These are phyloP conservation scores for Scomber japonicus DNA, from an alignment of 2,113 vertebrate genomes.

Conservation along the genomic window DNA sequence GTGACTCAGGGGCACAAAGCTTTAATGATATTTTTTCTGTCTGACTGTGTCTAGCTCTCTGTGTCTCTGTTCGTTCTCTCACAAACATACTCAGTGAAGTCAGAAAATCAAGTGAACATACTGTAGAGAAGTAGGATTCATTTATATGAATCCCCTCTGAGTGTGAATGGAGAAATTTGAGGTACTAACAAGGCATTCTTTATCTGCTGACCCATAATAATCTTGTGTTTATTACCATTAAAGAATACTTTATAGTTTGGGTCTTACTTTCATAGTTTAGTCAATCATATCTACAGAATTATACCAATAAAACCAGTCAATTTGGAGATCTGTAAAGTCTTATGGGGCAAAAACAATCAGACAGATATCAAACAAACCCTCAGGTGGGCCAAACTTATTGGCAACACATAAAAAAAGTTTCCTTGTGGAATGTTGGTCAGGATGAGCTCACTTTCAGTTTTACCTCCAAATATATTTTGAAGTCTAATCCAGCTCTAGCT, in stretches of 20 bases:
- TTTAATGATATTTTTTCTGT: conserved; percentile 37
- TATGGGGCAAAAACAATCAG: not conserved
- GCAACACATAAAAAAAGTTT: no score
- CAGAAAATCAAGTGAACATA: not conserved
- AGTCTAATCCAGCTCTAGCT: no score
- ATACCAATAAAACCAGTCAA: not conserved
- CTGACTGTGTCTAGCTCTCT: not conserved
- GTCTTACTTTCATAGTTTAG: no score
- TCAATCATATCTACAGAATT: no score
- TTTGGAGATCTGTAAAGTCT: not conserved
- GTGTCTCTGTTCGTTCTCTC: not conserved
- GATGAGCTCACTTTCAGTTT: no score
- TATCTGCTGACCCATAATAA: not conserved
- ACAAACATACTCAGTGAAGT: not conserved
- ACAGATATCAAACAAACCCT: not conserved
- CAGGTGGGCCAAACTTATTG: not conserved
- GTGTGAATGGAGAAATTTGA: not conserved
- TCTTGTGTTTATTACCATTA: not conserved
- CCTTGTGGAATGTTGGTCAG: no score
- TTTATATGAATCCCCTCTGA: not conserved
- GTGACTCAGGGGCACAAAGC: conserved; percentile 35
- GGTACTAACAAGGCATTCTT: not conserved
- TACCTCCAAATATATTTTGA: no score
- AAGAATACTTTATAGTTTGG: not conserved
- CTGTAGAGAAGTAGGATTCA: not conserved